These are phyloP conservation scores for Andricus grossulariae DNA, from an alignment of 1,140 invertebrate species.

Conservation along the genomic window DNA sequence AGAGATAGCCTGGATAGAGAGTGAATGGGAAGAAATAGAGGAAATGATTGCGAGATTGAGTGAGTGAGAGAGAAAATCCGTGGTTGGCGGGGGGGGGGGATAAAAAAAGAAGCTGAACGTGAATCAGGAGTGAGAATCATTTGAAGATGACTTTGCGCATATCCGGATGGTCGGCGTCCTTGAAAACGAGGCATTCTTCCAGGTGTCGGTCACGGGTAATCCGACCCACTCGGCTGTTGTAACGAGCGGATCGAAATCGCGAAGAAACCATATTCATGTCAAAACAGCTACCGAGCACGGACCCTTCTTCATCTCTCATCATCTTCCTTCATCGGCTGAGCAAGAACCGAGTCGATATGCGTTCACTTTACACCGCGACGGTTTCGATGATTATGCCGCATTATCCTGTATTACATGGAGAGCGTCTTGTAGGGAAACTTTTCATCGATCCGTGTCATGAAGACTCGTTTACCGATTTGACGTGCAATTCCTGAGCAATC, in stretches of 20 bases:
- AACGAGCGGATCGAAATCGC: conserved; percentile 72
- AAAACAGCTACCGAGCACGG: conserved; percentile 61
- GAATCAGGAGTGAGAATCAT: conserved; percentile 39
- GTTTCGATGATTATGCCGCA: background rate
- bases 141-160: conserved; percentile 69
- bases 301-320: conserved; percentile 40
- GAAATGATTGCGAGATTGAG: conserved; percentile 36
- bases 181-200: conserved; percentile 64
- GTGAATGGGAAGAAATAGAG: conserved; percentile 47
- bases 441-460: background rate
- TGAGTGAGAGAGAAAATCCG: conserved; percentile 11
- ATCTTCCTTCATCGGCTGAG: background rate
- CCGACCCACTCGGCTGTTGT: conserved; percentile 62
- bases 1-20: conserved; percentile 40
- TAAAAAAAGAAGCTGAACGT: too few relatives aligned
- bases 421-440: background rate
- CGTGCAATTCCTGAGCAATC: background rate
- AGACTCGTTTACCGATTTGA: background rate
- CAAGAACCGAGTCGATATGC: background rate
- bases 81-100: background rate
- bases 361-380: background rate
- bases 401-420: background rate
- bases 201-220: conserved; percentile 73
- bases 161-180: conserved; percentile 66
- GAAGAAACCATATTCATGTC: conserved; percentile 69